Evolutionary conservation across 2,888 invertebrate genomes (phyloP).

Genomic region (Parochlus steinenii): DNA sequence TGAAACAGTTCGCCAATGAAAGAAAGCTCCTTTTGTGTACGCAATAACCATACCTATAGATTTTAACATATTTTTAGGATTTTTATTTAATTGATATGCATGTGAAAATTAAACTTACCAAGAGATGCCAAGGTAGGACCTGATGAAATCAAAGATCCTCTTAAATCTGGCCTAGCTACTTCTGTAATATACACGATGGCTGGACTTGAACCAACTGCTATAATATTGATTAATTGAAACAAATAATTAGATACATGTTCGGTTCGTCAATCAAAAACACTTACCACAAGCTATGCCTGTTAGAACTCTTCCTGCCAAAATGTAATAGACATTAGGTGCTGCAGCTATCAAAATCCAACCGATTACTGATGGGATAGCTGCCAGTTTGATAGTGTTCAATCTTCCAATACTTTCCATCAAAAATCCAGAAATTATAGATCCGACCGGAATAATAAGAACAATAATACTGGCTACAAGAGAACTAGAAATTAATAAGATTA

Average conservation of each 20-base stretch:
- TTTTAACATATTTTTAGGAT: slow-evolving; percentile 12
- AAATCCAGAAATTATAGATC: slow-evolving; percentile 35
- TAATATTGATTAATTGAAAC: slow-evolving; percentile 2
- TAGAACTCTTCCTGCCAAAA: slow-evolving; percentile 35
- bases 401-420: slow-evolving; percentile 39
- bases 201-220: slow-evolving; percentile 38
- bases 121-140: slow-evolving; percentile 41
- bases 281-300: slow-evolving; percentile 37
- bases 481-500: no score
- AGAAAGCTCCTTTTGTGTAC: slow-evolving; percentile 36
- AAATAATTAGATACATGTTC: slow-evolving; percentile 1
- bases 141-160: slow-evolving; percentile 40
- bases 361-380: slow-evolving; percentile 34
- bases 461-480: slow-evolving; percentile 36
- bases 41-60: slow-evolving; percentile 37
- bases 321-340: slow-evolving; percentile 33
- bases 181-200: slow-evolving; percentile 45
- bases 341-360: slow-evolving; percentile 40
- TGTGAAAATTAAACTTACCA: slow-evolving; percentile 29
- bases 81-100: background rate
- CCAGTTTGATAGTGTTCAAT: slow-evolving; percentile 36
- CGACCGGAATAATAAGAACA: slow-evolving; percentile 36
- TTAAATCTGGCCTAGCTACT: slow-evolving; percentile 38
- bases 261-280: slow-evolving; percentile 3
- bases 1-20: slow-evolving; percentile 37